These are phyloP conservation scores for Gymnocheta viridis DNA, from an alignment of 2,888 invertebrate genomes.

Conservation along the genomic window DNA sequence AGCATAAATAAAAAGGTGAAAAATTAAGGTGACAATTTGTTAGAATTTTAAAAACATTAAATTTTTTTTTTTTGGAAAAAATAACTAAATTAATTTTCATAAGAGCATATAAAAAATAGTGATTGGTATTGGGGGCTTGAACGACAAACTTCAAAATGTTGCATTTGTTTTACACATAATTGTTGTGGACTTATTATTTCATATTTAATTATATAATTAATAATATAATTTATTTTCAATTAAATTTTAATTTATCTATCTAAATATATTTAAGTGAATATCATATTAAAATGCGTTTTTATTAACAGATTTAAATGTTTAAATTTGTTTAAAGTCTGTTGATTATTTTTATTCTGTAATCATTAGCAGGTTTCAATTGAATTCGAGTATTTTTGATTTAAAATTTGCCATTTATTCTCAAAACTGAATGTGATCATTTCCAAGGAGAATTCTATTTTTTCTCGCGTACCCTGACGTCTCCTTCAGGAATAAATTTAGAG, in stretches of 20 bases:
- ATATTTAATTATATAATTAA: slow-evolving; percentile 8
- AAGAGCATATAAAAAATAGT: not conserved
- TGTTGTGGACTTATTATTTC: slow-evolving; percentile 46
- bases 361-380: too few relatives aligned
- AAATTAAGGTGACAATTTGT: slow-evolving; percentile 67
- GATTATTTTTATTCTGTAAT: too few relatives aligned
- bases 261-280: slow-evolving; percentile 41
- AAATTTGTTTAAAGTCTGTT: too few relatives aligned
- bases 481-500: too few relatives aligned
- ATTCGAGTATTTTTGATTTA: too few relatives aligned
- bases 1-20: slow-evolving; percentile 36
- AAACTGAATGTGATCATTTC: too few relatives aligned
- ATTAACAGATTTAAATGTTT: not conserved
- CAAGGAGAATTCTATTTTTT: too few relatives aligned
- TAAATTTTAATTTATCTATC: slow-evolving; percentile 19
- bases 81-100: slow-evolving; percentile 18
- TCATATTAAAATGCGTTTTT: slow-evolving; percentile 14
- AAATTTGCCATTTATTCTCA: too few relatives aligned
- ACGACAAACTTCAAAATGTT: not conserved
- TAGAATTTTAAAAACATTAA: slow-evolving; percentile 45
- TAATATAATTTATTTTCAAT: slow-evolving; percentile 12
- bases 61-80: too few relatives aligned
- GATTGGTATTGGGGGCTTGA: not conserved
- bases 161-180: not conserved
- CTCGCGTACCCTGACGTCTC: too few relatives aligned